A percentile compares a stretch with the other conserved stretches of the same genome.
phyloP scores from a whole-genome alignment of 2,113 vertebrate species.

The Clarias batrachus region DNA sequence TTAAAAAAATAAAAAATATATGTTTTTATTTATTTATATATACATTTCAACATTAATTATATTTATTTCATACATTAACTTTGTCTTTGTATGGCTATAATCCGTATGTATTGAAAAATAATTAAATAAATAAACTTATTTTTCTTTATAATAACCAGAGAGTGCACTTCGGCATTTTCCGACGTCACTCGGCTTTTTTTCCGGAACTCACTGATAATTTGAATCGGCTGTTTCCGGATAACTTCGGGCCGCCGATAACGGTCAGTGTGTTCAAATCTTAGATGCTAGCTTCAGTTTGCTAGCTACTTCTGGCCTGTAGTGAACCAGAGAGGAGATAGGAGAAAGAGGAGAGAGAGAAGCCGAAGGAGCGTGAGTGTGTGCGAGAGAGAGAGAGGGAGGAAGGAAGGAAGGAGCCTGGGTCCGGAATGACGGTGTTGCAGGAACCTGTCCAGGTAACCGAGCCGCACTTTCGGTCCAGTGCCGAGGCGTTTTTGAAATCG shows the following conservation, averaged over 20 bases:
- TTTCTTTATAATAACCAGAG: background rate
- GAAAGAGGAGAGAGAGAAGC: constrained; percentile 53
- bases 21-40: too few species aligned
- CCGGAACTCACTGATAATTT: constrained; percentile 9
- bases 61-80: too few species aligned
- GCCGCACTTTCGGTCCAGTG: constrained; percentile 34
- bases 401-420: constrained; percentile 43
- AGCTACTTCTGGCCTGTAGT: constrained; percentile 58
- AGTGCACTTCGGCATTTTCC: constrained; percentile 33
- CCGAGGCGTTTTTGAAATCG: background rate
- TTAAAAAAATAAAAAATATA: too few species aligned
- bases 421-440: constrained; percentile 80
- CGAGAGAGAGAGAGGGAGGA: constrained; percentile 39
- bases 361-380: constrained; percentile 29
- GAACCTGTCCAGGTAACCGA: constrained; percentile 76
- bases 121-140: background rate
- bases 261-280: constrained; percentile 76
- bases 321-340: constrained; percentile 60
- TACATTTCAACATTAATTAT: too few species aligned
- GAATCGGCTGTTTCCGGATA: constrained; percentile 51
- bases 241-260: constrained; percentile 66
- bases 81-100: too few species aligned
- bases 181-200: constrained; percentile 20
- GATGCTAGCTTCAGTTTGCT: constrained; percentile 52
- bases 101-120: too few species aligned